A percentile compares a stretch with the other conserved stretches of the same genome.
phyloP scores from a whole-genome alignment of 2,888 invertebrate genomes.

The Galerucella pusilla region DNA sequence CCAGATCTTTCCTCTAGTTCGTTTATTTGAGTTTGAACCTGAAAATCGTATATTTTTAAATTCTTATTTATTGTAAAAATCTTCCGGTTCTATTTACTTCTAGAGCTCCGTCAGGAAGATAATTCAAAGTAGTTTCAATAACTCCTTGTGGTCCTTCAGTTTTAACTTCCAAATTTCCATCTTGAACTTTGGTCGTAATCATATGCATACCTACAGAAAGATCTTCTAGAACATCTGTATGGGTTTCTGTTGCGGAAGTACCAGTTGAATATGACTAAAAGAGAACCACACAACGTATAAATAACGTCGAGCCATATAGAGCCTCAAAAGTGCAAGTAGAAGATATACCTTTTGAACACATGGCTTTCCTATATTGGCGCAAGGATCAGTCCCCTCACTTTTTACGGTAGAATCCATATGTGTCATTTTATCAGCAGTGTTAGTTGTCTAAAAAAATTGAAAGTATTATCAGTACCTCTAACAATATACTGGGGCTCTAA shows the following conservation, averaged over 20 bases:
- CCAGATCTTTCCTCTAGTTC: constrained; percentile 2
- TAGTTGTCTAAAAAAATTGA: not conserved
- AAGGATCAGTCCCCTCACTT: not conserved
- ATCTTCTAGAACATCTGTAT: constrained; percentile 51
- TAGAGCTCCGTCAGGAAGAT: constrained; percentile 60
- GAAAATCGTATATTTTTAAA: not conserved
- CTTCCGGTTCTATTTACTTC: constrained; percentile 56
- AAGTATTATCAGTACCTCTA: too few relatives aligned
- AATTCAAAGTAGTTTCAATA: constrained; percentile 60
- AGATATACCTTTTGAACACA: constrained; percentile 33
- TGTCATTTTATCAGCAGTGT: not conserved
- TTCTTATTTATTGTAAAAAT: too few relatives aligned
- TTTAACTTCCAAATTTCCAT: constrained; percentile 60
- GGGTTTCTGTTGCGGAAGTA: constrained; percentile 51
- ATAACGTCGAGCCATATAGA: too few relatives aligned
- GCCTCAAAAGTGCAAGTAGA: constrained; percentile 26
- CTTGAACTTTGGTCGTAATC: constrained; percentile 59
- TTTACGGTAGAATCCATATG: not conserved
- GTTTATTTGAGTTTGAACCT: constrained; percentile 27
- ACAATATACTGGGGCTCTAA: not conserved
- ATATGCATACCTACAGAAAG: constrained; percentile 56
- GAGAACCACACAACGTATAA: too few relatives aligned
- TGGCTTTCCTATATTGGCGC: not conserved
- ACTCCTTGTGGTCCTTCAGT: constrained; percentile 62
- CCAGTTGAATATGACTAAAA: constrained; percentile 18